Evolutionary conservation across 2,113 vertebrate genomes (phyloP).

Genomic region (Bostrychus sinensis): DNA sequence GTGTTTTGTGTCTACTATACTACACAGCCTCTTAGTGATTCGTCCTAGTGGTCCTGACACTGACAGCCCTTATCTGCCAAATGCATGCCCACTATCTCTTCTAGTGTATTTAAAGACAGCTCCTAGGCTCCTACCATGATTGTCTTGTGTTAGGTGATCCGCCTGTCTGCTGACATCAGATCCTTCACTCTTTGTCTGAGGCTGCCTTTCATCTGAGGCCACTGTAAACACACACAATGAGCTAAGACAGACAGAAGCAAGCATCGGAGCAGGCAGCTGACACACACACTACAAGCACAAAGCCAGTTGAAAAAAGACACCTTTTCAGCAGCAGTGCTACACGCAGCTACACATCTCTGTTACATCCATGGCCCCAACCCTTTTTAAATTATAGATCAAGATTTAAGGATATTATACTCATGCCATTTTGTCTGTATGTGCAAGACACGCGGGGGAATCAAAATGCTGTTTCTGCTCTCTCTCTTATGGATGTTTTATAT

Average conservation of each 20-base stretch:
- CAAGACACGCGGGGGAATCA: no score
- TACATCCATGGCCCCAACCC: no score
- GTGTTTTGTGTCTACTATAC: neutral
- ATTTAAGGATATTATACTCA: no score
- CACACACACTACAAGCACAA: neutral
- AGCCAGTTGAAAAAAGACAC: constrained; percentile 7
- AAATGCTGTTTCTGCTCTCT: no score
- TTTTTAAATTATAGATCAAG: no score
- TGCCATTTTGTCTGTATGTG: no score
- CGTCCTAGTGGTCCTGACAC: constrained; percentile 36
- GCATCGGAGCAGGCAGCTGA: constrained; percentile 16
- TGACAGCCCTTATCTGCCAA: constrained; percentile 44
- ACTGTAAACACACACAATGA: constrained; percentile 46
- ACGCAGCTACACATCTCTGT: neutral
- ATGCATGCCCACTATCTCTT: constrained; percentile 24
- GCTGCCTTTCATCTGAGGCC: constrained; percentile 55
- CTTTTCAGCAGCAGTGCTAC: constrained; percentile 1
- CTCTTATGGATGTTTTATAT: no score
- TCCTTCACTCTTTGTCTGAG: constrained; percentile 61
- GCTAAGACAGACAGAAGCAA: constrained; percentile 22
- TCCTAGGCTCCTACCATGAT: constrained; percentile 62
- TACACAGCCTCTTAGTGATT: constrained; percentile 1
- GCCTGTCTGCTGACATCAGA: constrained; percentile 52
- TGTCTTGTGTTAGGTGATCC: constrained; percentile 70
- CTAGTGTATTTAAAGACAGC: constrained; percentile 27